These are phyloP conservation scores for Sorex fumeus DNA, from an alignment of 2,113 vertebrate species.

Conservation along the genomic window DNA sequence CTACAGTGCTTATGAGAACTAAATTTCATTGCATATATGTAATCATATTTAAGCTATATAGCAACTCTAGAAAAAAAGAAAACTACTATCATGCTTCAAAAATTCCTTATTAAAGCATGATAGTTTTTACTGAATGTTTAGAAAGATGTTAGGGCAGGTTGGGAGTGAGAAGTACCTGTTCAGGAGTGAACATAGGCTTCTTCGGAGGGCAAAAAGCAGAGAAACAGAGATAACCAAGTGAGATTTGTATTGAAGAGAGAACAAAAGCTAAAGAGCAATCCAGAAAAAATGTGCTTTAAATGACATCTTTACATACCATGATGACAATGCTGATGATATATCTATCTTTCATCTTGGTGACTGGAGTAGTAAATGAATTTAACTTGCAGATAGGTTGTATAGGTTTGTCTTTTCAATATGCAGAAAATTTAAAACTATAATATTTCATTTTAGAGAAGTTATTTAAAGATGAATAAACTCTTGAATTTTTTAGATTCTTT, in stretches of 20 bases:
- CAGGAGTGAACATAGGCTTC: no score
- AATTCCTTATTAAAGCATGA: no score
- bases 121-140: no score
- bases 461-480: slow-evolving; percentile 15
- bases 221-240: no score
- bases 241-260: no score
- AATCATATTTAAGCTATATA: background rate
- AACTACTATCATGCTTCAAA: background rate
- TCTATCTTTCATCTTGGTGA: background rate
- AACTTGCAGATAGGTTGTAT: background rate
- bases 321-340: background rate
- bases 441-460: background rate
- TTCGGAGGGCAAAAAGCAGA: no score
- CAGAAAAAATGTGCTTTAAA: no score
- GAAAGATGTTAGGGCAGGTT: no score
- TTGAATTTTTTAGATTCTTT: background rate
- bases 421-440: background rate
- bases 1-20: no score
- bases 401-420: background rate
- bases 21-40: background rate
- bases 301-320: background rate
- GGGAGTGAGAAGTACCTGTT: no score
- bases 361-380: background rate
- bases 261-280: no score
- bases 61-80: background rate